Base-by-base conservation (phyloP, 2,888 invertebrate species). In the Lithophane semibrunnea region DNA sequence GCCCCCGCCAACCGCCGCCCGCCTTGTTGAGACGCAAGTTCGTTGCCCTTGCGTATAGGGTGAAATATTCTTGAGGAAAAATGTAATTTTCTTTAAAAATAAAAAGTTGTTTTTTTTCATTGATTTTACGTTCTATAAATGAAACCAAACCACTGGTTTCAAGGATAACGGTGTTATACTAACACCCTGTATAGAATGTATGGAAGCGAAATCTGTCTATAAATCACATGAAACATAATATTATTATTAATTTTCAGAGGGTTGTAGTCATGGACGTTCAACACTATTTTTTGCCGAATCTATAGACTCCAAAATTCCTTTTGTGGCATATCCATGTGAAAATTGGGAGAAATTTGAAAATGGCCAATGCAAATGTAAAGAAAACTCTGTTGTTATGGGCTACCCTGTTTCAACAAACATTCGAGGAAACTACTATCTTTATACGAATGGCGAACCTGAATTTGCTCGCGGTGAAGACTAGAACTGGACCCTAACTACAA, bases 201-300 rank as follows among this genome's bases (percentile, higher is more conserved):
- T 16, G 18, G 16, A 37, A n/a, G 52, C 9, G 37, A 54, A n/a
- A n/a, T 52, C 29, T 21, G 9, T 52, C 29, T 29, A 9, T 52
- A 52, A 49, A 49, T 67, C 49, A 52, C 13, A 49, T 49, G 1
- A 52, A 52, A 68, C 9, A 12, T 13, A 52, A 16, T 54, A n/a
- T 37, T 16, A n/a, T 68, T 58, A 37, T 79, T 85, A 52, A 82
- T 88, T 94, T 94, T 69, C 94, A 97, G 98, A 97, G 88, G 97
- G 97, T 9, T 98, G 98, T 93, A 98, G 98, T 90, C 98, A 98
- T 91, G 97, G 97, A 0, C 97, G 98, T 75, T 97, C 98, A 1
- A 97, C 97, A 89, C 92, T 96, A 82, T 98, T 97, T 87, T 98
- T 97, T 91, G 96, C 95, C 0, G 98, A 98, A 90, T 98, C 98